Base-by-base conservation (phyloP, 2,888 invertebrate genomes). In the Ectobius pallidus region DNA sequence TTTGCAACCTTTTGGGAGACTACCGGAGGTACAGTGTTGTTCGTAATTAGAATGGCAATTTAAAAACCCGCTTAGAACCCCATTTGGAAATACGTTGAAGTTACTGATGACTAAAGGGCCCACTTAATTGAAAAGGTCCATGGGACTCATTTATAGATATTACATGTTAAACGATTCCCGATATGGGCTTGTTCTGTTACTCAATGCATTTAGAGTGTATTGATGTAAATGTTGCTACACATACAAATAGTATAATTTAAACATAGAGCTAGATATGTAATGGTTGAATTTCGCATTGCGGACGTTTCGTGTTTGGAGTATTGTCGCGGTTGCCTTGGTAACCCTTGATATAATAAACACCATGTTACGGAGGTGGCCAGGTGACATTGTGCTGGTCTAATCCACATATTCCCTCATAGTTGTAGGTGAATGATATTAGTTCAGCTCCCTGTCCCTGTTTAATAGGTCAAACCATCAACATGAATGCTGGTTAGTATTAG, bases 381-480 rank as follows among this genome's bases (percentile, higher is more conserved):
- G 46, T 46, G 46, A 14, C 46, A 4, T n/a, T 11, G 16, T 46
- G n/a, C n/a, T n/a, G 16, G 14, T 4, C 3, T 58, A 58, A 14
- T 58, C 14, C 32, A 7, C 52, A 20, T 25, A 14, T 25, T 22
- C 20, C 52, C 4, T 52, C 22, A n/a, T n/a, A n/a, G n/a, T n/a
- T 52, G 11, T 3, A 58, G 30, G 32, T 4, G 30, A 58, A 58
- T 30, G 22, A 58, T 58, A n/a, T 32, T 16, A 16, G 58, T 52
- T 22, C 52, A 22, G 1, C 14, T 22, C 7, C 18, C 25, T 22
- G 52, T 32, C 27, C 16, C 27, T 58, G 30, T 25, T 34, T 58
- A 30, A 32, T 58, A 58, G 58, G 58, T 58, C 58, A 58, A 58
- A 32, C 58, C 58, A 30, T 9, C 1, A 58, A 58, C 58, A 58